A percentile compares a stretch with the other conserved stretches of the same genome.
These are phyloP conservation scores for Paradisaea rubra DNA, from an alignment of 2,113 vertebrate genomes.

Conservation along the genomic window DNA sequence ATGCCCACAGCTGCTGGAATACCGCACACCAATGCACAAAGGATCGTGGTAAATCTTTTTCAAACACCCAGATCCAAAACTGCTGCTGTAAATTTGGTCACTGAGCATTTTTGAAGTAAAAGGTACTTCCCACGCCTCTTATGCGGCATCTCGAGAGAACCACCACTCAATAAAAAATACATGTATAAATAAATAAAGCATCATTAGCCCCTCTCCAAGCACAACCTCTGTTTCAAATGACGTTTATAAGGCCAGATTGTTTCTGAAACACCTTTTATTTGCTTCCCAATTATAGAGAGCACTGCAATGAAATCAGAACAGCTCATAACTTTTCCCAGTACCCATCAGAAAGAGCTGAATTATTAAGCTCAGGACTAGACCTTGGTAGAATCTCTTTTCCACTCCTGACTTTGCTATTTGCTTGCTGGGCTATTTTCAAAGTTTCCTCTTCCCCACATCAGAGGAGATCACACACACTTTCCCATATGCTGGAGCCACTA, in stretches of 20 bases:
- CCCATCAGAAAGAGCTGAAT: neutral
- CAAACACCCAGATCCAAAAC: neutral
- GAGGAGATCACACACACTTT: neutral
- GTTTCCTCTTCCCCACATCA: neutral
- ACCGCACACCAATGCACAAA: neutral
- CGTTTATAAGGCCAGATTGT: neutral
- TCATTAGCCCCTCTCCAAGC: neutral
- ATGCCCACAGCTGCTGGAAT: neutral
- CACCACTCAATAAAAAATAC: neutral
- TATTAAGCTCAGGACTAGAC: neutral
- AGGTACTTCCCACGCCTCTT: neutral
- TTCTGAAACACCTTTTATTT: neutral
- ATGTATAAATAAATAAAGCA: neutral
- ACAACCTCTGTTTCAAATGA: neutral
- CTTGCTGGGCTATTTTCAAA: neutral
- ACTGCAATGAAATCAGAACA: neutral
- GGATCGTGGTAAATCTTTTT: neutral
- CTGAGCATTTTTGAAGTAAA: neutral
- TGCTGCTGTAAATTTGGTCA: neutral
- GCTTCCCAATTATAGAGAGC: neutral
- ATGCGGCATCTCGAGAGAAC: rapidly evolving
- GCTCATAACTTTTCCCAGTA: neutral
- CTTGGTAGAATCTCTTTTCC: neutral
- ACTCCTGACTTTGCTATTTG: neutral
- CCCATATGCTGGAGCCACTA: neutral